phyloP scores from a whole-genome alignment of 2,113 vertebrate species.

The human (Homo sapiens) region GRCh38 chr3:144763501-144764000 shows the following conservation, averaged over 20 bases:
- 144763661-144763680: background rate
- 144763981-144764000: background rate
- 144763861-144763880: background rate
- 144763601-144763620: no score
- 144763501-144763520: no score
- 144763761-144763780: background rate
- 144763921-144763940: background rate
- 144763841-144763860: background rate
- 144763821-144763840: background rate
- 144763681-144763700: background rate
- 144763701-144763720: background rate
- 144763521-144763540: no score
- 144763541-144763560: no score
- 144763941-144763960: background rate
- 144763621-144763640: no score
- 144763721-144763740: background rate
- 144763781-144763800: background rate
- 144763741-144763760: background rate
- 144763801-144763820: background rate
- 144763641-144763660: background rate
- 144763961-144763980: background rate
- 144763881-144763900: background rate
- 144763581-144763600: no score
- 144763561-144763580: no score
- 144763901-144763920: background rate